Base-by-base conservation (phyloP, 2,888 invertebrate species). In the Troides oblongomaculatus region DNA sequence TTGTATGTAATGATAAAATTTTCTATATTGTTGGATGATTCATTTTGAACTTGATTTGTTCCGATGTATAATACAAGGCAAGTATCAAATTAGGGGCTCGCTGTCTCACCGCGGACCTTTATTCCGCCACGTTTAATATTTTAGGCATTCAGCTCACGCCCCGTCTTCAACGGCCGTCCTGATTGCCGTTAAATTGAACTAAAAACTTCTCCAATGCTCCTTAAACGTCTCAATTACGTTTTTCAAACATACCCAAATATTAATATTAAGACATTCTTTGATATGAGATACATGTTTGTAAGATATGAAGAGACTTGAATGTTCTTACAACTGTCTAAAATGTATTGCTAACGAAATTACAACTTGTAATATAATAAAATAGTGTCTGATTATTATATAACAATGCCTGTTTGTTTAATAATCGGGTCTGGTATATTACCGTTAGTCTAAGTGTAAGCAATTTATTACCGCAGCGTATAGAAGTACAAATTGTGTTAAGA, bases 151-250 rank as follows among this genome's bases (percentile, higher is more conserved):
- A 73, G 75, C 86, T 90, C 93, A 93, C 93, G 93, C 90, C 81
- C 84, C 87, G 78, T 87, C 89, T 89, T 89, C 90, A 89, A 90
- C 92, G 86, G 91, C 86, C 90, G 87, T 86, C 88, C 89, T 93
- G 93, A 93, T 93, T 93, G 92, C 91, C 84, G 88, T 89, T 89
- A 93, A 92, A 93, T 93, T 93, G 89, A 91, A 92, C 92, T 93
- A 93, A 93, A 91, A 92, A 93, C 90, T 93, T 92, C 88, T 89
- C 87, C 87, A 90, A 88, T 88, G 88, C 85, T 84, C 81, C 84
- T 85, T 89, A 91, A 92, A 89, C 85, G 88, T 85, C 89, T 86
- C 87, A 89, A 89, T 90, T 90, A 89, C 88, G 84, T 86, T 80
- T 79, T 66, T 64, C 59, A 36, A 60, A 62, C 46, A 46, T 12